These are phyloP conservation scores for Orchesellides sinensis DNA, from an alignment of 2,888 invertebrate species.

Conservation along the genomic window DNA sequence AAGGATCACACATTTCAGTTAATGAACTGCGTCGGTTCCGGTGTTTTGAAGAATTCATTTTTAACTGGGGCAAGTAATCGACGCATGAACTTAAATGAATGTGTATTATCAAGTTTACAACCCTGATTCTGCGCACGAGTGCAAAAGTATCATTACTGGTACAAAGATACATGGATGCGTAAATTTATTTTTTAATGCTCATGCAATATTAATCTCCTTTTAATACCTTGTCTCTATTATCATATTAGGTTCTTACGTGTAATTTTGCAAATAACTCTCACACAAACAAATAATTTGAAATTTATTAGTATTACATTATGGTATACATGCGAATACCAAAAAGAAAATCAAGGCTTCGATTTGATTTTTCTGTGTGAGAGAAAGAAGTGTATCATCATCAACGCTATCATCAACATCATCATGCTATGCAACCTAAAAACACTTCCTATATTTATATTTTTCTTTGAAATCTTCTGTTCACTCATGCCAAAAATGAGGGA, in stretches of 20 bases:
- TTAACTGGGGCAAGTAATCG: background rate
- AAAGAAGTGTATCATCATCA: background rate
- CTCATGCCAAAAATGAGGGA: background rate
- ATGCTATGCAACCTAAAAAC: background rate
- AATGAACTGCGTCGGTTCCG: background rate
- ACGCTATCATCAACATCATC: background rate
- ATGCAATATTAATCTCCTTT: background rate
- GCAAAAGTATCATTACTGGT: background rate
- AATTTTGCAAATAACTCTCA: background rate
- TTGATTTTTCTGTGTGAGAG: no score
- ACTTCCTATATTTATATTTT: background rate
- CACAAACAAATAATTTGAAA: background rate
- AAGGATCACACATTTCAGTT: no score
- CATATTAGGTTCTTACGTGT: no score
- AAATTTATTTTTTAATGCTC: no score
- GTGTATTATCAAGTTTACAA: background rate
- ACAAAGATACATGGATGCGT: background rate
- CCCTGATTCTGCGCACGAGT: constrained; percentile 10
- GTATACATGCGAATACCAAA: no score
- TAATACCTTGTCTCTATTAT: background rate
- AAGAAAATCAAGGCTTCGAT: background rate
- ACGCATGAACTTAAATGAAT: background rate
- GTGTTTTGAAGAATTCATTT: background rate
- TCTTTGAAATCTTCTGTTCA: background rate
- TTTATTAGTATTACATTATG: no score